These are phyloP conservation scores for Peucedramus taeniatus DNA, from an alignment of 2,113 vertebrate species.

Conservation along the genomic window DNA sequence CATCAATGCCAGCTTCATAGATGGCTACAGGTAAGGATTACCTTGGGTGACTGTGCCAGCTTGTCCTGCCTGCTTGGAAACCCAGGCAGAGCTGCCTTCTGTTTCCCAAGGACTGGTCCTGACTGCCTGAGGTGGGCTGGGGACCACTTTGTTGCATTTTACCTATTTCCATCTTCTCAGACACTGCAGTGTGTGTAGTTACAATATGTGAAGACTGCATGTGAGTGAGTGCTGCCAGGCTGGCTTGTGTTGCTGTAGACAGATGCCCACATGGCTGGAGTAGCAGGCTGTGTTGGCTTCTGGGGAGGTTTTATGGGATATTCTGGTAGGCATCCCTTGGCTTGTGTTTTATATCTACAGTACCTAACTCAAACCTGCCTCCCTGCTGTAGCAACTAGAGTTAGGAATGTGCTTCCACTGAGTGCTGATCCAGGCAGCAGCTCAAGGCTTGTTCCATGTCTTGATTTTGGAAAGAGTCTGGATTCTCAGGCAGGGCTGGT, in stretches of 20 bases:
- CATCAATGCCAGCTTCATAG: slow-evolving; percentile 95
- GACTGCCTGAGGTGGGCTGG: neutral
- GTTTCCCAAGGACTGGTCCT: neutral
- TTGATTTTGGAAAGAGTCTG: neutral
- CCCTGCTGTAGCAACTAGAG: neutral
- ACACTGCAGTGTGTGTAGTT: neutral
- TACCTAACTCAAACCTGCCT: neutral
- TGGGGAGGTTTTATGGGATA: neutral
- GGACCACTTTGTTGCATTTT: neutral
- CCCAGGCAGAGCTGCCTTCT: neutral
- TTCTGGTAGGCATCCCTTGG: neutral
- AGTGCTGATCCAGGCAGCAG: neutral
- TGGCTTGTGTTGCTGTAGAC: neutral
- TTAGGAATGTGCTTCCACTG: neutral
- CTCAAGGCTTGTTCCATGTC: neutral
- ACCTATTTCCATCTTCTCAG: neutral
- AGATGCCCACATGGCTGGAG: neutral
- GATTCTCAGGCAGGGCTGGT: neutral
- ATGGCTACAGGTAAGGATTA: slow-evolving; percentile 88
- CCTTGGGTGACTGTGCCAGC: neutral
- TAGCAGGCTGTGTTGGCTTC: neutral
- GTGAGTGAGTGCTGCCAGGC: neutral
- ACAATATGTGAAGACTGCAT: neutral
- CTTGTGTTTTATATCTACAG: neutral
- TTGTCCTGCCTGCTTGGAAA: neutral